Base-by-base conservation (phyloP, 2,888 invertebrate species). In the Therioaphis trifolii region DNA sequence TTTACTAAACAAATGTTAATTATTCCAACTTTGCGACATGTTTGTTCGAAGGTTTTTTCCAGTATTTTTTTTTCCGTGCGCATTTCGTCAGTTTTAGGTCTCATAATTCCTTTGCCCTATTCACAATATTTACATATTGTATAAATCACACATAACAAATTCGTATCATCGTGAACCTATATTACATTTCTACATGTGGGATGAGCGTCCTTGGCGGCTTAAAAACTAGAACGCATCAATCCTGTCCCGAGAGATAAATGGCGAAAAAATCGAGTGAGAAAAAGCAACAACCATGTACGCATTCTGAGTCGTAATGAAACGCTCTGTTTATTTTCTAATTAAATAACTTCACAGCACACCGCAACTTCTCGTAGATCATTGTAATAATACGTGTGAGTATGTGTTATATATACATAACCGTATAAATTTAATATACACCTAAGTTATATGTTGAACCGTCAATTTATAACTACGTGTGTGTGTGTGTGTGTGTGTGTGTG, bases 251-350 rank as follows among this genome's bases (percentile, higher is more conserved):
- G 15, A 24, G 27, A 27, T 9, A 9, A 7, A 18, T 14, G 18
- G 27, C 24, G 14, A 7, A 46, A 72, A 52, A 35, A 46, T 40
- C 74, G 55, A 74, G 21, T 74, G 74, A 55, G 55, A 74, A 55
- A 74, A 55, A 74, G 4, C 21, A 40, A 24, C 55, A 40, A 74
- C 40, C 55, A 21, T 55, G 55, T 14, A n/a, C 15, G 61, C 12
- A 76, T 15, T 63, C n/a, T 14, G 40, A 66, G 52, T 46, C 49
- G 66, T 52, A 24, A 18, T 27, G 68, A 69, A 79, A 79, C 79
- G 79, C 79, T 69, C 79, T 79, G 69, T 79, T 79, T 79, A 55
- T 71, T 79, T 58, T 58, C 79, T 69, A 79, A 79, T 79, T 79
- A 79, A 79, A 69, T 79, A 79, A 58, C 55, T 55, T 69, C 40